Percentiles rank a stretch among this genome's conserved stretches.
These are phyloP conservation scores for Nannospalax galili DNA, from an alignment of 2,113 vertebrate species.

Conservation along the genomic window DNA sequence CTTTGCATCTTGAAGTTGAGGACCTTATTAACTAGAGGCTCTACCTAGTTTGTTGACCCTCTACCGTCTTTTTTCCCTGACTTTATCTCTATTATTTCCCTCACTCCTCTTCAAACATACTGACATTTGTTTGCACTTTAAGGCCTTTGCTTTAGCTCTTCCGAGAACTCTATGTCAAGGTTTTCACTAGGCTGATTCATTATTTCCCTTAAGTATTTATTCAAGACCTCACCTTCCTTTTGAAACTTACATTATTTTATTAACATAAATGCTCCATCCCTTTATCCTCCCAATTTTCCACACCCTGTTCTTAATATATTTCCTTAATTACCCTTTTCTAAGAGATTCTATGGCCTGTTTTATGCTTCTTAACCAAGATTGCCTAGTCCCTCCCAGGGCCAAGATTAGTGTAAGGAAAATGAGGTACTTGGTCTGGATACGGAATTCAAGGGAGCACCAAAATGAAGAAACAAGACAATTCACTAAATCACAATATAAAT, in stretches of 20 bases:
- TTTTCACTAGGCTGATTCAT: background rate
- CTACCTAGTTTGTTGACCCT: background rate
- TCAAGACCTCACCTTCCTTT: background rate
- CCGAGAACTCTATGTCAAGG: background rate
- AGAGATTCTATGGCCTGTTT: background rate
- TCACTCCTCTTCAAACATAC: background rate
- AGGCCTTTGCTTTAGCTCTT: conserved; percentile 7
- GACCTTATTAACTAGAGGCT: background rate
- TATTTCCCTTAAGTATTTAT: background rate
- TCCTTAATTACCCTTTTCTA: background rate
- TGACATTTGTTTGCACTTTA: background rate
- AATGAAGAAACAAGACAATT: background rate
- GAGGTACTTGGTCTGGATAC: background rate
- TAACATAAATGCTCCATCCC: background rate
- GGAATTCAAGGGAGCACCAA: conserved; percentile 9
- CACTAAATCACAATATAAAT: background rate
- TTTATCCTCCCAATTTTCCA: background rate
- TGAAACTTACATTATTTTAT: background rate
- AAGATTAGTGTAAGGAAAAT: conserved; percentile 27
- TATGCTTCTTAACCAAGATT: background rate
- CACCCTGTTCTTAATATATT: background rate
- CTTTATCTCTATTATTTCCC: background rate
- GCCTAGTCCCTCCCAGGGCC: background rate
- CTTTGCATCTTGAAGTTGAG: background rate
- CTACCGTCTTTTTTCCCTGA: background rate